A percentile compares a stretch with the other conserved stretches of the same genome.
phyloP scores from a whole-genome alignment of 2,888 invertebrate species.

The Drosophila mulleri region DNA sequence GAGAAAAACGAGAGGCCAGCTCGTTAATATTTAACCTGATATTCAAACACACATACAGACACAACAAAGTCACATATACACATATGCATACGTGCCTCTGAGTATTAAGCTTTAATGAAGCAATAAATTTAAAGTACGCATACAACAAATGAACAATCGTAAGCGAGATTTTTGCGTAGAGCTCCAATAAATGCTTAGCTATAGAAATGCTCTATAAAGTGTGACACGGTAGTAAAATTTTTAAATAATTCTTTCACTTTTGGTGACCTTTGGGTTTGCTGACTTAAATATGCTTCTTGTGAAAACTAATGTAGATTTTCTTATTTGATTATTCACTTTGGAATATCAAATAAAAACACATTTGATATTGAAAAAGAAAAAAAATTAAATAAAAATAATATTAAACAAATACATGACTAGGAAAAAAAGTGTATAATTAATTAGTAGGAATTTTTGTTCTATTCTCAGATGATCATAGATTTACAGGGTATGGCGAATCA shows the following conservation, averaged over 20 bases:
- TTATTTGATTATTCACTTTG: no score
- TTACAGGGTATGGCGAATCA: constrained; percentile 8
- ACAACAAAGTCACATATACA: constrained; percentile 1
- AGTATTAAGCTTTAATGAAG: constrained; percentile 79
- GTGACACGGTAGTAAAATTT: no score
- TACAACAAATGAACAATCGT: constrained; percentile 29
- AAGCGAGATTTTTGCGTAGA: background rate
- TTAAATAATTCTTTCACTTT: no score
- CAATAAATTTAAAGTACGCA: constrained; percentile 77
- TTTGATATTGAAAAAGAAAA: no score
- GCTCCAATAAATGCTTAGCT: background rate
- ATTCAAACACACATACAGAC: constrained; percentile 11
- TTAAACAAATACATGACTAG: background rate
- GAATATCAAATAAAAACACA: no score
- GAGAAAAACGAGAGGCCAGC: constrained; percentile 31
- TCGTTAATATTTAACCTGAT: constrained; percentile 70
- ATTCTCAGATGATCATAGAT: no score
- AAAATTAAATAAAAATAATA: no score
- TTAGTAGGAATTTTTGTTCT: rapidly evolving
- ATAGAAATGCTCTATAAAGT: constrained; percentile 10
- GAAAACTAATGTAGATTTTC: no score
- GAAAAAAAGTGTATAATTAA: background rate
- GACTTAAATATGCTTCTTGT: no score
- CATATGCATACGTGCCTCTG: constrained; percentile 44
- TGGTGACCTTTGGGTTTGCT: no score